phyloP scores from a whole-genome alignment of 2,888 invertebrate genomes.

The Tiliacea citrago region DNA sequence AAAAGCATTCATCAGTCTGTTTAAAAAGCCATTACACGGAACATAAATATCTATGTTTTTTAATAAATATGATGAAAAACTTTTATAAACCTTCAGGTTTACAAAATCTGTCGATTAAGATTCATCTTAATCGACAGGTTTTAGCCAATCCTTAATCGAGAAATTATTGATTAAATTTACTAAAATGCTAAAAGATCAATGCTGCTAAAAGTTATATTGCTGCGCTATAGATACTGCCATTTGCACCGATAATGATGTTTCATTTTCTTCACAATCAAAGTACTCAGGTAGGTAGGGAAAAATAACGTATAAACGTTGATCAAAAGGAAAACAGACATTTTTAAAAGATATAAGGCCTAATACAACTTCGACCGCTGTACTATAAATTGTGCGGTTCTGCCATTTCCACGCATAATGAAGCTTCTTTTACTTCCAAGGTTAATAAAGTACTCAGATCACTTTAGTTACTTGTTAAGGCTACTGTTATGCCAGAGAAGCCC shows the following conservation, averaged over 20 bases:
- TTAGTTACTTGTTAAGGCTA: conserved; percentile 47
- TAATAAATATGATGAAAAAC: not conserved
- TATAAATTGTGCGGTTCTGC: not conserved
- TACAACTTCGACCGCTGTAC: not conserved
- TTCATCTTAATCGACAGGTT: not conserved
- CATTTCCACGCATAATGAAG: conserved; percentile 27
- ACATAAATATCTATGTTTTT: not conserved
- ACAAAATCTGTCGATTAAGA: too few relatives aligned
- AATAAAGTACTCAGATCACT: conserved; percentile 46
- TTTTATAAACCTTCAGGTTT: not conserved
- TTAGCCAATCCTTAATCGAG: not conserved
- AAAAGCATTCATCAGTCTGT: not conserved
- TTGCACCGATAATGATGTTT: too few relatives aligned
- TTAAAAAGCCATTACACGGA: not conserved
- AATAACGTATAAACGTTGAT: not conserved
- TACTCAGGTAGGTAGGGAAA: not conserved
- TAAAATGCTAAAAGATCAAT: not conserved
- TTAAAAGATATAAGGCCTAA: not conserved
- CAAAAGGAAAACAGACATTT: conserved; percentile 1
- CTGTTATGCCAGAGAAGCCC: conserved; percentile 75
- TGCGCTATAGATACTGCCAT: not conserved
- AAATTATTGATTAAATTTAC: not conserved
- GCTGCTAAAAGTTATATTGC: not conserved
- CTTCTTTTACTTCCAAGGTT: conserved; percentile 35
- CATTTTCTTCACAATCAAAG: not conserved